phyloP scores from a whole-genome alignment of 2,888 invertebrate genomes.

The Melanargia galathea region DNA sequence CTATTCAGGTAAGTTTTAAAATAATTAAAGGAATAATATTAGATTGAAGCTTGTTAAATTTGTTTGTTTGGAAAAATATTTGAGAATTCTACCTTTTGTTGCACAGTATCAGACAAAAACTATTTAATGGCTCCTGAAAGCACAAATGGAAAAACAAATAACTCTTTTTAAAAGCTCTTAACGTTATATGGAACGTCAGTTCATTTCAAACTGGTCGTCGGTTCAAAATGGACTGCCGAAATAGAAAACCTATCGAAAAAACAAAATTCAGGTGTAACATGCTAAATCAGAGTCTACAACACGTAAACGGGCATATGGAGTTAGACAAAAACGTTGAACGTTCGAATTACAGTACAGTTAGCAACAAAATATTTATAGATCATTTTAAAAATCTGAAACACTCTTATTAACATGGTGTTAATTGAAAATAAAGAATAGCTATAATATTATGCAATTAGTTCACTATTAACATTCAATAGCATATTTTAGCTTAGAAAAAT shows the following conservation, averaged over 20 bases:
- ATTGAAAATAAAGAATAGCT: neutral
- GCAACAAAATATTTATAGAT: neutral
- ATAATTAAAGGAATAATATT: too few relatives aligned
- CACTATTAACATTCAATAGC: neutral
- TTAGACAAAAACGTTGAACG: constrained; percentile 67
- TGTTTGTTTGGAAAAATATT: neutral
- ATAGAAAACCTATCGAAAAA: constrained; percentile 45
- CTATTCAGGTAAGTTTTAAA: too few relatives aligned
- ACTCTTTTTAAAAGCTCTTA: constrained; percentile 34
- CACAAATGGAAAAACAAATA: constrained; percentile 37
- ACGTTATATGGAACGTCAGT: constrained; percentile 37
- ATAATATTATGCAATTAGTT: neutral
- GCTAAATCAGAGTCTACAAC: constrained; percentile 68
- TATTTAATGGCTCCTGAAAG: constrained; percentile 29
- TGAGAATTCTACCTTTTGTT: neutral
- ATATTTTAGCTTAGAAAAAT: neutral
- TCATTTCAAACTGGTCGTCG: constrained; percentile 33
- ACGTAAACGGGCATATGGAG: constrained; percentile 41
- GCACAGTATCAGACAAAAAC: constrained; percentile 19
- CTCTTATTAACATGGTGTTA: neutral
- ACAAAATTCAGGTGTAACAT: constrained; percentile 54
- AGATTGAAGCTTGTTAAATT: neutral
- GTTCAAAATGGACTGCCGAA: constrained; percentile 31
- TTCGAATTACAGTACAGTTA: constrained; percentile 42
- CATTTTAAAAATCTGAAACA: neutral